A percentile compares a stretch with the other conserved stretches of the same genome.
phyloP scores from a whole-genome alignment of 1,140 invertebrate genomes.

The Drosophila kohkoa region DNA sequence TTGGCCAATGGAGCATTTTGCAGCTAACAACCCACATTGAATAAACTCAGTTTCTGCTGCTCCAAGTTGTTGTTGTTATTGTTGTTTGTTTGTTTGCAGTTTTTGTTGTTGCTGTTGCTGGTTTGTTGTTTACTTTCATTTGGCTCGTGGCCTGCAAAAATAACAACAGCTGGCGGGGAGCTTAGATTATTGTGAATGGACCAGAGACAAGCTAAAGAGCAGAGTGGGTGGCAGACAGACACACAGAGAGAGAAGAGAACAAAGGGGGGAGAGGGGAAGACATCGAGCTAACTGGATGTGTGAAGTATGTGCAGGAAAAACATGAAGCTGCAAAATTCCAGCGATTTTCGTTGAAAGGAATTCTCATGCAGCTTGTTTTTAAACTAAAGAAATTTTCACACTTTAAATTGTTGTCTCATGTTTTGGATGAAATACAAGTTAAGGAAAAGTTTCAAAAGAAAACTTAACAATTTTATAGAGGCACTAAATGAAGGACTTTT shows the following conservation, averaged over 20 bases:
- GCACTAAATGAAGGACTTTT: no score
- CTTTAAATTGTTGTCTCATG: background rate
- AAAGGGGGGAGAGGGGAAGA: background rate
- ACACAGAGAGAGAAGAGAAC: background rate
- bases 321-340: constrained; percentile 51
- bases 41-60: constrained; percentile 42
- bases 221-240: background rate
- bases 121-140: constrained; percentile 74
- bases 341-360: constrained; percentile 38
- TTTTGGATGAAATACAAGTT: background rate
- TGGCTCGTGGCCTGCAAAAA: constrained; percentile 63
- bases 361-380: constrained; percentile 54
- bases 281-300: no score
- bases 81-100: constrained; percentile 27
- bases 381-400: no score
- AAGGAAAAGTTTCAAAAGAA: background rate
- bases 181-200: constrained; percentile 12
- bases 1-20: constrained; percentile 50
- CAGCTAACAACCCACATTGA: constrained; percentile 58
- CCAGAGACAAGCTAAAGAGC: background rate
- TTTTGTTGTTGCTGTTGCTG: constrained; percentile 32
- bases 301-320: background rate
- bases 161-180: constrained; percentile 32
- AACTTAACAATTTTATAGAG: background rate
- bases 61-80: constrained; percentile 8